Base-by-base conservation (phyloP, 1,140 invertebrate species). In the Octopus sinensis region DNA sequence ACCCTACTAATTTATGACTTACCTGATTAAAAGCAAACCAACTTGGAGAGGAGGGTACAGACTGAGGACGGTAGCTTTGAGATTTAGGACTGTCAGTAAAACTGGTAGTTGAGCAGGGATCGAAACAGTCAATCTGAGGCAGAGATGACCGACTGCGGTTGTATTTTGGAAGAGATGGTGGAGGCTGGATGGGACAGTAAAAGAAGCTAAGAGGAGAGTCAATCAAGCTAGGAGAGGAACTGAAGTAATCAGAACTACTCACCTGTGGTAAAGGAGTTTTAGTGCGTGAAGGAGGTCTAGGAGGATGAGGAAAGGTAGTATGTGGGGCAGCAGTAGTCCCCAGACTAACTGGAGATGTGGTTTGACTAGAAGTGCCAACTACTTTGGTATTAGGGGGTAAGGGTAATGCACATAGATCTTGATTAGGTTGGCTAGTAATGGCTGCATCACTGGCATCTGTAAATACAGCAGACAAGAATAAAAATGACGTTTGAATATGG, bases 191-290 rank as follows among this genome's bases (percentile, higher is more conserved):
- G 73, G 56, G 52, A 53, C 88, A 84, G 79, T 84, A 87, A 53
- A 93, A 93, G 80, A 95, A 93, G 88, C 95, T 96, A 80, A 96
- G 95, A 1, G 95, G 94, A 78, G 93, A 89, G 95, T 94, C 71
- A 84, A 86, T 78, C 92, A 92, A 75, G 92, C 92, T 79, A 94
- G 94, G 83, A 93, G 94, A 77, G 7, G 76, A 23, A 6, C n/a
- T 53, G 78, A 13, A 23, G 51, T 12, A 79, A 43, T n/a, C 17
- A 51, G 12, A 54, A 79, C 6, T 51, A 71, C 78, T 54, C 78
- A 82, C 81, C 78, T 73, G 81, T 79, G 83, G 83, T 53, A 76
- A 56, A 53, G 75, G 78, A 73, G 75, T 77, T 80, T 76, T 80
- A 51, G 78, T 82, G 52, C 80, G 73, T 30, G 81, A 80, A 56